Conservation (phyloP, 2,797 vertebrate species). For the Pseudochromis fuscus region DNA sequence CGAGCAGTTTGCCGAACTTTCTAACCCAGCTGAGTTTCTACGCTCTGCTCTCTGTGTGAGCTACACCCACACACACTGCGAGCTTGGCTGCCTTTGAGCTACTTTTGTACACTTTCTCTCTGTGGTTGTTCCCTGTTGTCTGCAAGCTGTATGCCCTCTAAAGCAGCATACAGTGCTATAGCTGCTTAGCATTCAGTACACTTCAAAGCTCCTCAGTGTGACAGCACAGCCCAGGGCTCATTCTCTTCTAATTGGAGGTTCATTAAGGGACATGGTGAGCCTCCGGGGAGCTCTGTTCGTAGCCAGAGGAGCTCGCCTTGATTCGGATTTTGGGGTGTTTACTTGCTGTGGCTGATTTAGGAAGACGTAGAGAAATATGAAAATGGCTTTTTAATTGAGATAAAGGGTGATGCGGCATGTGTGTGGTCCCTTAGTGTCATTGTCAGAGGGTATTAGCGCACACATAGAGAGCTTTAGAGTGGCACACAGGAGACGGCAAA, state of each 20-base stretch:
- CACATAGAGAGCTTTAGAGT: conserved; percentile 41
- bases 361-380: conserved; percentile 68
- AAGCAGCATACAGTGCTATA: conserved; percentile 61
- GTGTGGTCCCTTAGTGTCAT: conserved; percentile 66
- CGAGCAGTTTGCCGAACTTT: conserved; percentile 43
- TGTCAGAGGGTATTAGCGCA: conserved; percentile 60
- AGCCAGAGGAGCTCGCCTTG: conserved; percentile 68
- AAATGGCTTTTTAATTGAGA: conserved; percentile 82
- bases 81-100: conserved; percentile 82
- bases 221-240: conserved; percentile 78
- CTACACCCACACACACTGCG: conserved; percentile 57
- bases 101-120: conserved; percentile 53
- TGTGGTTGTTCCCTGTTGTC: conserved; percentile 54
- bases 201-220: conserved; percentile 80
- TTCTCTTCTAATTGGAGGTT: conserved; percentile 84
- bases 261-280: conserved; percentile 80
- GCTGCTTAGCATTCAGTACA: conserved; percentile 78
- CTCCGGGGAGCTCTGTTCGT: conserved; percentile 67
- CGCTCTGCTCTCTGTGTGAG: conserved; percentile 41
- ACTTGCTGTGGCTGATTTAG: conserved; percentile 66
- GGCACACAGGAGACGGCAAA: conserved; percentile 31
- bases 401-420: conserved; percentile 66
- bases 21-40: conserved; percentile 23
- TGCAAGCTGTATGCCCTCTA: conserved; percentile 63
- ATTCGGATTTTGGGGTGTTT: conserved; percentile 67